Conservation (phyloP, 2,113 vertebrate genomes). For the Meriones unguiculatus region DNA sequence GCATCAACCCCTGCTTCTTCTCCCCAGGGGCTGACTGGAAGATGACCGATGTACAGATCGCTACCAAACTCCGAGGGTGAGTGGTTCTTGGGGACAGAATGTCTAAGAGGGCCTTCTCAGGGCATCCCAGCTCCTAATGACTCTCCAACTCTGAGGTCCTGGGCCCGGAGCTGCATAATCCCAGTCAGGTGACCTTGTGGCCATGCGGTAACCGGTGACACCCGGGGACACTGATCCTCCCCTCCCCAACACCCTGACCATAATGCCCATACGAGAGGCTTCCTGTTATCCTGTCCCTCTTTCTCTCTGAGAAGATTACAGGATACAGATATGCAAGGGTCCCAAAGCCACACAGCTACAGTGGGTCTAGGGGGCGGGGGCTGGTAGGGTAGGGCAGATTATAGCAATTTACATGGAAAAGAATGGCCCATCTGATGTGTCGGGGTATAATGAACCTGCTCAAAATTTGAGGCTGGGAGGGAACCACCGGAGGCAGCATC, state of each 20-base stretch:
- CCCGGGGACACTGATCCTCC: neutral
- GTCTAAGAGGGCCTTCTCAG: neutral
- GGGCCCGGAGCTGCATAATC: neutral
- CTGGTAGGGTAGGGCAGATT: neutral
- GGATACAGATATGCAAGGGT: neutral
- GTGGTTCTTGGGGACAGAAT: neutral
- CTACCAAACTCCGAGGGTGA: slow-evolving; percentile 94
- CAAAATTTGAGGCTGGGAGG: neutral
- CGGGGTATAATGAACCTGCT: neutral
- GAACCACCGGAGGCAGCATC: neutral
- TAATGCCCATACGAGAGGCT: neutral
- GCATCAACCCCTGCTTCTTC: neutral
- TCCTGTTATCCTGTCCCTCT: neutral
- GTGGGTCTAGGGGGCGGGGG: too few species aligned
- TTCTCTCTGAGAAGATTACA: neutral
- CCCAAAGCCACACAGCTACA: neutral
- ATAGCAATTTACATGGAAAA: neutral
- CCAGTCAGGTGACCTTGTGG: neutral
- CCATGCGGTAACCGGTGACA: neutral
- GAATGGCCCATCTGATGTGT: neutral
- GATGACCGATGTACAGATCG: slow-evolving; percentile 94
- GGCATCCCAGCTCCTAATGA: neutral
- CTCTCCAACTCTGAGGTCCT: neutral
- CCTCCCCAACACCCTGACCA: fast-evolving
- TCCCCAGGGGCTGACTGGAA: slow-evolving; percentile 94